phyloP scores from a whole-genome alignment of 30 jellyfish, hydroid and myxozoan species.

The Hydra vulgaris region DNA sequence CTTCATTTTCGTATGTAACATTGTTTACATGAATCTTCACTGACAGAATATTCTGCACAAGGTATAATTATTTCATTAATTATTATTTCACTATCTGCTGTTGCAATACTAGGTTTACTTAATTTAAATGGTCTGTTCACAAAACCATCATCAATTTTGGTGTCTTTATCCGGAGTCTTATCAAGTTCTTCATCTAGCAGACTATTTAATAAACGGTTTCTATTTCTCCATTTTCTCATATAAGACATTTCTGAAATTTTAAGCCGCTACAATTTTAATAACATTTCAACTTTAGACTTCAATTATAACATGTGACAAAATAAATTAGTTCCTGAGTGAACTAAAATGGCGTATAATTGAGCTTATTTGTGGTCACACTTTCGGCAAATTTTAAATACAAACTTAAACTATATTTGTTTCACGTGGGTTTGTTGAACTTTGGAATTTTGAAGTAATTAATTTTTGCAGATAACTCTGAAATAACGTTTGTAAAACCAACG shows the following conservation, averaged over 20 bases:
- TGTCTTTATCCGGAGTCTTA: neutral
- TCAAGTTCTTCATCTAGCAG: neutral
- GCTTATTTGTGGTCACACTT: neutral
- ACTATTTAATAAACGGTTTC: neutral
- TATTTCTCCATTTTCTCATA: neutral
- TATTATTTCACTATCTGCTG: neutral
- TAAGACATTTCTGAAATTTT: neutral
- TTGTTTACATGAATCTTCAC: neutral
- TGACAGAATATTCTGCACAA: neutral
- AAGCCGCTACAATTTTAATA: too few species aligned
- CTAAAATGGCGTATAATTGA: neutral
- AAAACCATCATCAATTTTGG: neutral
- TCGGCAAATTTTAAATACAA: neutral
- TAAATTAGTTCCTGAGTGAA: neutral
- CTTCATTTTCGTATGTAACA: neutral
- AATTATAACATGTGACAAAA: neutral
- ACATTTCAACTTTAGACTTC: neutral
- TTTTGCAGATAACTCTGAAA: neutral
- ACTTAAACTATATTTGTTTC: neutral
- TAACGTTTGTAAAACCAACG: neutral
- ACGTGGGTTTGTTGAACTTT: neutral
- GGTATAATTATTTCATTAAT: neutral
- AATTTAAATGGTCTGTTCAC: neutral
- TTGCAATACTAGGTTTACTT: neutral
- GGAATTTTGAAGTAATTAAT: neutral